Evolutionary conservation across 1,140 invertebrate species (phyloP), one percentile per base, ranked within the genome.

Genomic region (Drosophila bipectinata): DNA sequence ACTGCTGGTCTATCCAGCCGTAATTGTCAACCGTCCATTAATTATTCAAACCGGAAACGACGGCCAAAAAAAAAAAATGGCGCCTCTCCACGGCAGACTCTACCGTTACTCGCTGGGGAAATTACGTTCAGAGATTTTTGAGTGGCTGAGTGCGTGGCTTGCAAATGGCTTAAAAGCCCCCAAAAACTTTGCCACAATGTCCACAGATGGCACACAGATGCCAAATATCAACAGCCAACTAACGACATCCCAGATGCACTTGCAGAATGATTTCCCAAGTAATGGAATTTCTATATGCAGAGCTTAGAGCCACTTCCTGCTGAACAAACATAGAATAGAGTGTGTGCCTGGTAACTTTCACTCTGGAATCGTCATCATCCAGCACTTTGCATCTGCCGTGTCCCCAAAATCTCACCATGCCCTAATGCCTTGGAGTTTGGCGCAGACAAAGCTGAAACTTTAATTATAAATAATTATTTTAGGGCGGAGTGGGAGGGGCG

Each of bases 1-100:
- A 37, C 10, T 8, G 32, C 32, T 34, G 32, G 32, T 1, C 8
- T 34, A 9, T 34, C 32, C 32, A 1, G 34, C 12, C 34, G 10
- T 37, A 37, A 37, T 37, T 37, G 34, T 12, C 3, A 37, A 12
- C 34, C 34, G 3, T n/a, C 10, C 66, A 81, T 87, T 59, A 79
- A 87, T 82, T 88, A 87, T 85, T 85, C 60, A 88, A 49, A 47
- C 58, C 47, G 79, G 69, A 82, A 78, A 73, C 82, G 71, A 28
- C 77, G 28, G 60, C 14, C 61, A 59, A 69, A 72, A 87, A 18
- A 72, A 87, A 18, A 18, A 78, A 87, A 82, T 77, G 82, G 78
- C 82, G 74, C 52, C 63, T 47, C 74, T 55, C 68, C 81, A 75
- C 82, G 81, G 78, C 68, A 68, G 78, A 51, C 57, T 41, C 30